Evolutionary conservation across 2,113 vertebrate genomes (phyloP).

Genomic region (Sylvia atricapilla): DNA sequence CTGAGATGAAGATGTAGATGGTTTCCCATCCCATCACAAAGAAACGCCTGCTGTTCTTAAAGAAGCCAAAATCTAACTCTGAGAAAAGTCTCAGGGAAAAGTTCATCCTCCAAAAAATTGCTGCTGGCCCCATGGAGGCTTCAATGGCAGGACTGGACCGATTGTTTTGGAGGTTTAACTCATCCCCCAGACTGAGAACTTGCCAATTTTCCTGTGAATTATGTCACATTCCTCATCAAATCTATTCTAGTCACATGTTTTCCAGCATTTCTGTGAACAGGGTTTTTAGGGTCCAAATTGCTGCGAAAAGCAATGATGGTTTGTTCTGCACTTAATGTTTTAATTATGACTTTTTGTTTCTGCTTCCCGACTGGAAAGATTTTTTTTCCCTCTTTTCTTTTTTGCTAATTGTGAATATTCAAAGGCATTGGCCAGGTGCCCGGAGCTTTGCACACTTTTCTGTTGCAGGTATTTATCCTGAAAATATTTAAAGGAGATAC

Average conservation of each 20-base stretch:
- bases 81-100: background rate
- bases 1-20: background rate
- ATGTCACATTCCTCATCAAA: background rate
- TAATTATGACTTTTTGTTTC: background rate
- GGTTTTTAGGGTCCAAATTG: background rate
- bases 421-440: background rate
- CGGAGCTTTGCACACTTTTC: background rate
- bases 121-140: background rate
- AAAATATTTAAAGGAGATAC: background rate
- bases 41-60: background rate
- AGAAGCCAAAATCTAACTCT: background rate
- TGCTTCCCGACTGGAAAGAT: background rate
- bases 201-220: background rate
- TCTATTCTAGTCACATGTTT: background rate
- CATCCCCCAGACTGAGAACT: background rate
- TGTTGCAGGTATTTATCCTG: background rate
- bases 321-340: background rate
- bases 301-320: background rate
- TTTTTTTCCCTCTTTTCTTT: background rate
- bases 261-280: background rate
- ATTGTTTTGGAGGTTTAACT: background rate
- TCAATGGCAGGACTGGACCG: background rate
- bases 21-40: background rate
- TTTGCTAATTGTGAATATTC: background rate
- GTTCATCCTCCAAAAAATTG: background rate